Evolutionary conservation across 2,113 vertebrate genomes (phyloP).

Genomic region (Cyphomyrus plagiostoma): DNA sequence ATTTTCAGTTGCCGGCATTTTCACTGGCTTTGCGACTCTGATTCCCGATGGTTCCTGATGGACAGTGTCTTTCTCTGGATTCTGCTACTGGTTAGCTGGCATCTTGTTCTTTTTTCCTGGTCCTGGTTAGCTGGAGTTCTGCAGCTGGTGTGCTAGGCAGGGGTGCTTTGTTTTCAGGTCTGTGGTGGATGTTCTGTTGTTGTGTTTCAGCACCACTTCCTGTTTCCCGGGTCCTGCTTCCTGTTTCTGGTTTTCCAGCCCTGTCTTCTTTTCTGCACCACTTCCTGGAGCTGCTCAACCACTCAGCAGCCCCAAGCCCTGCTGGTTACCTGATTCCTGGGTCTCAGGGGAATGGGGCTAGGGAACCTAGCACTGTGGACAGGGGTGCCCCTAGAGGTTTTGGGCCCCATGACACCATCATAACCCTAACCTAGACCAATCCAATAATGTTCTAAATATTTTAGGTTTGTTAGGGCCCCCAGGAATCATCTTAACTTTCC

Average conservation of each 20-base stretch:
- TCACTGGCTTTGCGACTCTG: not conserved
- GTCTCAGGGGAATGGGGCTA: not conserved
- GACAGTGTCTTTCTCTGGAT: not conserved
- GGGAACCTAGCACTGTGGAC: not conserved
- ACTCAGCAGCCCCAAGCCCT: not conserved
- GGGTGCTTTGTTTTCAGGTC: not conserved
- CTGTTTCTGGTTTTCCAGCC: not conserved
- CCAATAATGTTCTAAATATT: not conserved
- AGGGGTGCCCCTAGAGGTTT: not conserved
- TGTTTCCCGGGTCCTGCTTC: not conserved
- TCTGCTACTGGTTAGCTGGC: not conserved
- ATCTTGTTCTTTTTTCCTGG: not conserved
- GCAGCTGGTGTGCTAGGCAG: not conserved
- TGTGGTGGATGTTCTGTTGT: not conserved
- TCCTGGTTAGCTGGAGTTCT: not conserved
- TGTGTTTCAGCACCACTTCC: not conserved
- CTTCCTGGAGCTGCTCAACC: not conserved
- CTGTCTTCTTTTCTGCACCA: not conserved
- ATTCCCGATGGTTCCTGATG: not conserved
- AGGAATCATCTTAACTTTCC: not conserved
- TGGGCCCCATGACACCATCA: not conserved
- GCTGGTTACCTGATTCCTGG: not conserved
- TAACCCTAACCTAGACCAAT: not conserved
- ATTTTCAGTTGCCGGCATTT: not conserved
- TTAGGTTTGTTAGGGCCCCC: not conserved